Evolutionary conservation across 2,888 invertebrate species (phyloP), one percentile per base, ranked within the genome.

Genomic region (Emmelina monodactyla): DNA sequence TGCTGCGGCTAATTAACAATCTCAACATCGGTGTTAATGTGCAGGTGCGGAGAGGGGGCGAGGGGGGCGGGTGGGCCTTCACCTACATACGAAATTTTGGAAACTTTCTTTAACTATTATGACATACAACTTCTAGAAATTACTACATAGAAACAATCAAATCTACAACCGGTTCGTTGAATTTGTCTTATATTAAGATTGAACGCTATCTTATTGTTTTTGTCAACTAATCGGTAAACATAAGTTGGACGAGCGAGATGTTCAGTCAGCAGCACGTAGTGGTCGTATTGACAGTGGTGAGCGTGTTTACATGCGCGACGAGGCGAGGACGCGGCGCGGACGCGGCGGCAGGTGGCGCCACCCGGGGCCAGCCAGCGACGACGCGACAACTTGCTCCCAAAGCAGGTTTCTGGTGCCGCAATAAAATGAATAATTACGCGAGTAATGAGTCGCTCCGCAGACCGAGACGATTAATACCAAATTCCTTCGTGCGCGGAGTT

Each of bases 21-120:
- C 54, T 33, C 43, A 47, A 44, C 57, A 62, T 52, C 45, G 54
- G 62, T 62, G 59, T 60, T 62, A 60, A 11, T 10, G 25, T n/a
- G n/a, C 4, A 11, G 25, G n/a, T 19, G 19, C 25, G 6, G 25
- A 3, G 25, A 9, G n/a, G n/a, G n/a, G n/a, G n/a, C n/a, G n/a
- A n/a, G n/a, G n/a, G n/a, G n/a, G n/a, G n/a, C n/a, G n/a, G n/a
- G n/a, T n/a, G n/a, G n/a, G n/a, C n/a, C n/a, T n/a, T n/a, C n/a
- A n/a, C n/a, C n/a, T n/a, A n/a, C n/a, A n/a, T n/a, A n/a, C n/a
- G n/a, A n/a, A n/a, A n/a, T n/a, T n/a, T n/a, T n/a, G n/a, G n/a
- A n/a, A n/a, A n/a, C n/a, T n/a, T n/a, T n/a, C n/a, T n/a, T n/a
- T n/a, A n/a, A n/a, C n/a, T n/a, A n/a, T n/a, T n/a, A n/a, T n/a